Percentiles rank a stretch among this genome's conserved stretches.
Evolutionary conservation across 2,888 invertebrate genomes (phyloP).

Genomic region (Leucoptera coffeella): DNA sequence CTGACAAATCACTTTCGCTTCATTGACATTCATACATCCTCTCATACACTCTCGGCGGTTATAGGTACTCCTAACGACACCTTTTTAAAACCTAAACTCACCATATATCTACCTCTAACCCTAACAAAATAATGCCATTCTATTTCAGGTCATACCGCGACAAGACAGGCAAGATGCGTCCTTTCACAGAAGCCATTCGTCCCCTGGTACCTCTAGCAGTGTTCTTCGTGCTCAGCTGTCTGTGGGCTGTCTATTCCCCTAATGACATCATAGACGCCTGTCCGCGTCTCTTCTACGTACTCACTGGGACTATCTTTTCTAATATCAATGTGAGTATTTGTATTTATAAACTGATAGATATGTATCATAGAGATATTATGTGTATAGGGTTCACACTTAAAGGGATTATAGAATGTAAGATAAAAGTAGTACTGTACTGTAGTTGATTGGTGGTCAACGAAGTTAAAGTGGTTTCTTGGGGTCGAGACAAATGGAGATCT

Average conservation of each 20-base stretch:
- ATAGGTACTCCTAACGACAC: too few relatives aligned
- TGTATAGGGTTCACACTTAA: not conserved
- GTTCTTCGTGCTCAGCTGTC: slow-evolving; percentile 68
- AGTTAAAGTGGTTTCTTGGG: too few relatives aligned
- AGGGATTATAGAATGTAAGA: not conserved
- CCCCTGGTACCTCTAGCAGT: slow-evolving; percentile 75
- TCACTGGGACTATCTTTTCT: slow-evolving; percentile 93
- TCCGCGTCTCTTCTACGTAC: slow-evolving; percentile 81
- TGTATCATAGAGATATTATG: not conserved
- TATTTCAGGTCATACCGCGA: slow-evolving; percentile 78
- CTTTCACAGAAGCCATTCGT: slow-evolving; percentile 73
- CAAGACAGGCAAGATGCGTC: slow-evolving; percentile 80
- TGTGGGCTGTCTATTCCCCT: slow-evolving; percentile 82
- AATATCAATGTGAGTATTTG: slow-evolving; percentile 86
- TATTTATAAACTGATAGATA: too few relatives aligned
- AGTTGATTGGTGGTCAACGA: too few relatives aligned
- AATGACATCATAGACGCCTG: slow-evolving; percentile 73
- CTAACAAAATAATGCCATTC: too few relatives aligned
- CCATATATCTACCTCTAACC: too few relatives aligned
- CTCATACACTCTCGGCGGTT: too few relatives aligned
- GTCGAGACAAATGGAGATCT: too few relatives aligned
- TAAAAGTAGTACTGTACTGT: not conserved
- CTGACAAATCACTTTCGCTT: too few relatives aligned
- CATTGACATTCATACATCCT: too few relatives aligned
- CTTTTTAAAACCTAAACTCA: too few relatives aligned